Percentiles rank a stretch among this genome's conserved stretches.
phyloP scores from a whole-genome alignment of 2,113 vertebrate genomes.

The Ursus arctos region DNA sequence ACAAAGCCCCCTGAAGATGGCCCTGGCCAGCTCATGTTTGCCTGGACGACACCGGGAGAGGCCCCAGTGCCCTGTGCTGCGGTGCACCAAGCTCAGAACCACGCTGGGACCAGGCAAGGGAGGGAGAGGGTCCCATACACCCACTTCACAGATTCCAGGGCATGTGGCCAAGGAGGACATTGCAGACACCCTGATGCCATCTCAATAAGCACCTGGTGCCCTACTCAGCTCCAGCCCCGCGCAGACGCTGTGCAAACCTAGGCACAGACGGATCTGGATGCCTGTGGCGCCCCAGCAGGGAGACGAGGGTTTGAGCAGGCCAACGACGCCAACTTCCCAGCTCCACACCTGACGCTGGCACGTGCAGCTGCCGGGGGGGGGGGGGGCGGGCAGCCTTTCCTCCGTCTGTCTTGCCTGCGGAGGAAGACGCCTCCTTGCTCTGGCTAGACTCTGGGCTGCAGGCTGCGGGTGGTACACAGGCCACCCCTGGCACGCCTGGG shows the following conservation, averaged over 20 bases:
- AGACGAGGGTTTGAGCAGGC: background rate
- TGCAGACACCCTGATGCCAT: background rate
- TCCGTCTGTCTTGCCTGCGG: background rate
- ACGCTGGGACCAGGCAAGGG: background rate
- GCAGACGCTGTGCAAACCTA: background rate
- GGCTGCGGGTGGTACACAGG: fast-evolving
- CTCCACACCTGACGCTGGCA: background rate
- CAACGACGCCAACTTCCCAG: no score
- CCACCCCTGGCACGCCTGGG: background rate
- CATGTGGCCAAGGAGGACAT: fast-evolving
- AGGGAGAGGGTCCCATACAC: no score
- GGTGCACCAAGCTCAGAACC: background rate
- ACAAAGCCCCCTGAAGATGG: fast-evolving
- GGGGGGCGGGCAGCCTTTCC: no score
- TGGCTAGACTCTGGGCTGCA: background rate
- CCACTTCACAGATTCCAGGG: background rate
- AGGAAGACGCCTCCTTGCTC: background rate
- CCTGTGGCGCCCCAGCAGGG: background rate
- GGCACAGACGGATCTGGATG: background rate
- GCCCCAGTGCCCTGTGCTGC: fast-evolving
- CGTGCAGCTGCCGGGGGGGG: fast-evolving
- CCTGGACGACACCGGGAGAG: background rate
- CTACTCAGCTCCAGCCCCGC: background rate
- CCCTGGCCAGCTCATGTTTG: background rate
- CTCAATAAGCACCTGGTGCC: background rate